Base-by-base conservation (phyloP, 2,888 invertebrate genomes). In the Tryphoninae sp. region DNA sequence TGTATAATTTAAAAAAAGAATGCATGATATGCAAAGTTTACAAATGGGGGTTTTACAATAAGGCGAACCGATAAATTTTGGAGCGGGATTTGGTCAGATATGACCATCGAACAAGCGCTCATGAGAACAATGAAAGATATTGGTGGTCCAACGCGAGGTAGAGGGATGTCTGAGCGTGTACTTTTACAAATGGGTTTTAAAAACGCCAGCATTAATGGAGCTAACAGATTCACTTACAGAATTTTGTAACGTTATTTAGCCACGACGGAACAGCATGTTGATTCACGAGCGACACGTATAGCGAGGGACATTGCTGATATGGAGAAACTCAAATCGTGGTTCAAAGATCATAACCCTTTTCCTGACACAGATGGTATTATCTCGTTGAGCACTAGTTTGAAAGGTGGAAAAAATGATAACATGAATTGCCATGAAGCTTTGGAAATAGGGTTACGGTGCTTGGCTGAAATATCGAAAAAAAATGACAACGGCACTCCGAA, bases 61-160 rank as follows among this genome's bases (percentile, higher is more conserved):
- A 72, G 86, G 68, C 80, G 87, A 49, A 80, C 84, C 4, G 75
- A 88, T 2, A 88, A 87, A 84, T 86, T 80, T 83, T 86, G 84
- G 82, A 84, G 80, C 8, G 86, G 88, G 13, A 84, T 85, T 69
- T 85, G 67, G 84, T 78, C 86, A 2, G 88, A 90, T 81, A 86
- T 87, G 86, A 88, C 85, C 7, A 90, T 90, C 65, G 90, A 91
- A 0, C 23, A 23, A 23, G 2, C 23, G 1, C 64, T 90, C 2
- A 90, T 90, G 88, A 72, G 85, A 64, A 71, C 45, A 7, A 71
- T 71, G 45, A 71, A 71, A 59, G 23, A 45, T 59, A 71, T 45
- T 13, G 58, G 71, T 1, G 71, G 59, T 23, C 45, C 45, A 4
- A 71, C 71, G 55, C 71, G 45, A 6, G 71, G 71, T 8, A 58